These are phyloP conservation scores for Phylloscopus collybita DNA, from an alignment of 2,797 vertebrate genomes.

Conservation along the genomic window DNA sequence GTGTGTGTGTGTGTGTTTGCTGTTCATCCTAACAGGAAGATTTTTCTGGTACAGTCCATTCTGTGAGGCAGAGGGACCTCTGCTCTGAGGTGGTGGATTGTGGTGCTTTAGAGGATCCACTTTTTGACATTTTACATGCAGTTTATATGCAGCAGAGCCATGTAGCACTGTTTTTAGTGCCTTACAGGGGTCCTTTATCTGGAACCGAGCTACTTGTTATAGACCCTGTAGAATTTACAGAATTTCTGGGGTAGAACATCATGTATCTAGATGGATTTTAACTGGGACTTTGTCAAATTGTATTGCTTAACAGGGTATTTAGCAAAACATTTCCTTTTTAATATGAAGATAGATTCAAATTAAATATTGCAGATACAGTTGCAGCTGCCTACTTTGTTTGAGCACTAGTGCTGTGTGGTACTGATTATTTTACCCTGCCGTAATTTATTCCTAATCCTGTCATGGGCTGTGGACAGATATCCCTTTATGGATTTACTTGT, in stretches of 20 bases:
- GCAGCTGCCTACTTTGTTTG: not conserved
- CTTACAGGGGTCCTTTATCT: not conserved
- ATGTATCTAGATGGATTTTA: not conserved
- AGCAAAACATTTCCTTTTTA: not conserved
- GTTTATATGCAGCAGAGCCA: not conserved
- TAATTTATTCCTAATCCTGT: slow-evolving; percentile 13
- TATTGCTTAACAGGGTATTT: slow-evolving; percentile 2
- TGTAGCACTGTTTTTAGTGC: not conserved
- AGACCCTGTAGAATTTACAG: not conserved
- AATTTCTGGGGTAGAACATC: not conserved
- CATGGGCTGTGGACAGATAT: not conserved
- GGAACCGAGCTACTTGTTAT: not conserved
- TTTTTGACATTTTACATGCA: not conserved
- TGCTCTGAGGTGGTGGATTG: not conserved
- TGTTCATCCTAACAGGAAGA: not conserved
- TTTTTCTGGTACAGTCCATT: not conserved
- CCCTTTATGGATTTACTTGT: slow-evolving; percentile 11
- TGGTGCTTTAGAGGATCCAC: not conserved
- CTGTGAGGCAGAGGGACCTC: not conserved
- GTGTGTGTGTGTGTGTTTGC: not conserved
- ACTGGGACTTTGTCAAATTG: not conserved
- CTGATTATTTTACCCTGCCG: slow-evolving; percentile 4
- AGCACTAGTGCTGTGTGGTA: not conserved
- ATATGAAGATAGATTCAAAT: not conserved
- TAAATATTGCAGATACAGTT: not conserved